A percentile compares a stretch with the other conserved stretches of the same genome.
Conservation (phyloP, 2,888 invertebrate genomes). For the Capitulum mitella region DNA sequence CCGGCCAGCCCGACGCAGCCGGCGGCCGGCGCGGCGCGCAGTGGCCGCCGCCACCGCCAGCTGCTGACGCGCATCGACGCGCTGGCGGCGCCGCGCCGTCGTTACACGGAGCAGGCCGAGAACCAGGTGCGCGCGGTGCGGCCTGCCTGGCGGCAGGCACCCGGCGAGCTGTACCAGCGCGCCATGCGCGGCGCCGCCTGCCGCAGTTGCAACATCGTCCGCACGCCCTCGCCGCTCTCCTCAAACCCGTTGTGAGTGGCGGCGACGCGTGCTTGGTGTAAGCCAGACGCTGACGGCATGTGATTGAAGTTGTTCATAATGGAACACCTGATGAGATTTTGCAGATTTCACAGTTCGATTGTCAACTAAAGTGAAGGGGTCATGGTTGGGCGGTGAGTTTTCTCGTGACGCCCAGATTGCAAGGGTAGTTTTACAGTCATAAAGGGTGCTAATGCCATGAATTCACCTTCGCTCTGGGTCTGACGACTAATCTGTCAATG, state of each 20-base stretch:
- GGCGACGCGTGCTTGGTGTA: too few relatives aligned
- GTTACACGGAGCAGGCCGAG: constrained; percentile 5
- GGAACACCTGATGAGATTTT: too few relatives aligned
- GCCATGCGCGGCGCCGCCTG: constrained; percentile 14
- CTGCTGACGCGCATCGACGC: constrained; percentile 11
- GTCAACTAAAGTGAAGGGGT: too few relatives aligned
- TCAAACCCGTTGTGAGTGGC: constrained; percentile 12
- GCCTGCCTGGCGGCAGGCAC: not conserved
- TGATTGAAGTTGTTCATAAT: too few relatives aligned
- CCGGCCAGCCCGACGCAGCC: not conserved
- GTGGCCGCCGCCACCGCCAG: not conserved
- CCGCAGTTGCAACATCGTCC: constrained; percentile 6
- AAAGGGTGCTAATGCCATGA: too few relatives aligned
- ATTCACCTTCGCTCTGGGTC: too few relatives aligned
- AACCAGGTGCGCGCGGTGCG: constrained; percentile 16
- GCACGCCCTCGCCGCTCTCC: not conserved
- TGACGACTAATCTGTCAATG: too few relatives aligned
- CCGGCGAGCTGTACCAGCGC: constrained; percentile 2
- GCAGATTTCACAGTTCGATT: too few relatives aligned
- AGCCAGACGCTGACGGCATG: too few relatives aligned
- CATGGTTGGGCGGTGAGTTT: too few relatives aligned
- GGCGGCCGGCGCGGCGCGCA: not conserved
- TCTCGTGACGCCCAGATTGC: too few relatives aligned
- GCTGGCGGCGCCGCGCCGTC: constrained; percentile 4
- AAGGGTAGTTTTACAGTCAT: too few relatives aligned